Conservation (phyloP, 2,888 invertebrate species). For the Nomada goodeniana region DNA sequence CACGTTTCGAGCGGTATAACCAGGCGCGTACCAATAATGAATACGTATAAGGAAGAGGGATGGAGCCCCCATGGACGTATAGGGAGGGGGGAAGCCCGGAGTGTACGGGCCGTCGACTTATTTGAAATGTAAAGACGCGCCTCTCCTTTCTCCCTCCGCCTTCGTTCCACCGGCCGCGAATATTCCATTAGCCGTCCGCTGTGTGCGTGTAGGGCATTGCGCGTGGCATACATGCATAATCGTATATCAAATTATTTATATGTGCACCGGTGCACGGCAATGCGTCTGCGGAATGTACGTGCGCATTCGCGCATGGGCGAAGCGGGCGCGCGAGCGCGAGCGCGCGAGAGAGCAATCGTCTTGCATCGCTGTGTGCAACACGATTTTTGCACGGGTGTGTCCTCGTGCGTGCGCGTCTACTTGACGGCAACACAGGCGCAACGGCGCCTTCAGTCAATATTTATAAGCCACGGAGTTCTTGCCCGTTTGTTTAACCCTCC, state of each 20-base stretch:
- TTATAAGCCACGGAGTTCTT: constrained; percentile 33
- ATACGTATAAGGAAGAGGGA: constrained; percentile 79
- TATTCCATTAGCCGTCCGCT: constrained; percentile 66
- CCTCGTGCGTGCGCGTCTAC: background rate
- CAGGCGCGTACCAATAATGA: constrained; percentile 80
- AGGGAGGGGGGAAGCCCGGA: constrained; percentile 48
- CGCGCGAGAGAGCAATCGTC: background rate
- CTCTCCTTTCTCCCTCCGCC: constrained; percentile 40
- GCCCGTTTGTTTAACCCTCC: constrained; percentile 42
- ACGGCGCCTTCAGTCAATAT: constrained; percentile 49
- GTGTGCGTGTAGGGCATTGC: constrained; percentile 72
- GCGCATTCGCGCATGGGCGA: constrained; percentile 3
- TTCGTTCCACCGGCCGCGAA: constrained; percentile 50
- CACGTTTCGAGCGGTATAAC: constrained; percentile 77
- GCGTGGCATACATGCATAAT: constrained; percentile 79
- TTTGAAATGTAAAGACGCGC: constrained; percentile 82
- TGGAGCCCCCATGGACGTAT: constrained; percentile 47
- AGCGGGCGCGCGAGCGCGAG: constrained; percentile 1
- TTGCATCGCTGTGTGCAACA: background rate
- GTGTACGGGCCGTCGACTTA: constrained; percentile 78
- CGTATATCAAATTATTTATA: constrained; percentile 78
- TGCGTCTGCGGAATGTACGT: constrained; percentile 55
- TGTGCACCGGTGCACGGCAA: constrained; percentile 64
- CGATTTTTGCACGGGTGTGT: background rate
- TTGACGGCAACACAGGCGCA: background rate